These are phyloP conservation scores for Arremon brunneinucha DNA, from an alignment of 2,797 vertebrate species.

Conservation along the genomic window DNA sequence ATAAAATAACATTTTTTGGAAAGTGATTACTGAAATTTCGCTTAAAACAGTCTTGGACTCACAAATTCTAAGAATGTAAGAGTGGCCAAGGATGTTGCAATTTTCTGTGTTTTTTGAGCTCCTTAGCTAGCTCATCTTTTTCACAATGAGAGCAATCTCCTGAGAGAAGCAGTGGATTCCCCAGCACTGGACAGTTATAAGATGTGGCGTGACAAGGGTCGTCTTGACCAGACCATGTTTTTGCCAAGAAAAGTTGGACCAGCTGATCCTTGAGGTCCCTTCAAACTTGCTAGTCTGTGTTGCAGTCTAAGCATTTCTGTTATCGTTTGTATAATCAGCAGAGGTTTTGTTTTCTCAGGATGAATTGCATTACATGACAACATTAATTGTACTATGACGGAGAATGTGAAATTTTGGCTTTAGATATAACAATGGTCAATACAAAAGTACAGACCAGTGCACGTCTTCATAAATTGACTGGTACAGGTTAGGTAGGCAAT, in stretches of 20 bases:
- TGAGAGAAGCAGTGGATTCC: neutral
- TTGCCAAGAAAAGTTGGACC: neutral
- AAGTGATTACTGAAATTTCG: neutral
- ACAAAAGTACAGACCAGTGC: neutral
- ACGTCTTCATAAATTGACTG: neutral
- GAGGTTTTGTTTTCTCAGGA: neutral
- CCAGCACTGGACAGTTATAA: neutral
- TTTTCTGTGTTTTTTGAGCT: neutral
- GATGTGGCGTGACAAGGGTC: neutral
- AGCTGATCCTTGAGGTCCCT: neutral
- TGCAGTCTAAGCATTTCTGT: neutral
- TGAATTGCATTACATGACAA: neutral
- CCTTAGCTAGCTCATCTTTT: neutral
- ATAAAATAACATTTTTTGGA: neutral
- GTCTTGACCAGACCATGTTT: neutral
- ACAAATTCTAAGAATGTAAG: neutral
- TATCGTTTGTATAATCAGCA: neutral
- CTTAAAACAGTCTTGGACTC: neutral
- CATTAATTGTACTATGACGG: neutral
- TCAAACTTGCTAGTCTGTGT: neutral
- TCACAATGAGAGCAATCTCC: neutral
- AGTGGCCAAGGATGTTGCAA: neutral
- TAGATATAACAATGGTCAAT: neutral
- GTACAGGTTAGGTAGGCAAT: neutral
- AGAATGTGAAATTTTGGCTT: neutral